phyloP scores from a whole-genome alignment of 2,797 vertebrate species.

The Eurystomus glaucurus region DNA sequence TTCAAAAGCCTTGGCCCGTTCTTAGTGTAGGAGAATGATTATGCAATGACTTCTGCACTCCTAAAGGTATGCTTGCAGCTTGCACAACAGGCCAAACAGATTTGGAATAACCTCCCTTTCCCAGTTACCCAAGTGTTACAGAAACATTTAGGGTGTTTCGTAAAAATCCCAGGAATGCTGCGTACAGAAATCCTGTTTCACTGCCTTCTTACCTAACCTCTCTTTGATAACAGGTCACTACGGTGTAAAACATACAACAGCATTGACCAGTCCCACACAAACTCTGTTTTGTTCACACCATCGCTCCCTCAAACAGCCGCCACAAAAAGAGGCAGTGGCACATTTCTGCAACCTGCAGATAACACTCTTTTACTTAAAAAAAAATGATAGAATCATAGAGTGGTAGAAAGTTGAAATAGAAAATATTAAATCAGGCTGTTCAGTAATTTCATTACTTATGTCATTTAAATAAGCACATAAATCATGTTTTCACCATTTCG shows the following conservation, averaged over 20 bases:
- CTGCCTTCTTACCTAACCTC: not conserved
- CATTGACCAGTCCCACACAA: not conserved
- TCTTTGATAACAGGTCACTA: not conserved
- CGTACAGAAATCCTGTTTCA: not conserved
- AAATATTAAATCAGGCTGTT: not conserved
- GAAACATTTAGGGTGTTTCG: not conserved
- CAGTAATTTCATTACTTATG: not conserved
- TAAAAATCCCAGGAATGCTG: conserved; percentile 29
- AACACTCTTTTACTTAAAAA: not conserved
- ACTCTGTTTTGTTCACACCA: not conserved
- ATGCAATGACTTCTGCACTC: not conserved
- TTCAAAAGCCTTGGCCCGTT: not conserved
- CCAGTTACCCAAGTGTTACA: not conserved
- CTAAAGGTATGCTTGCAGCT: not conserved
- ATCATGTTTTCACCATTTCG: not conserved
- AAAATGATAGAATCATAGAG: too few species aligned
- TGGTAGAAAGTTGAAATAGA: too few species aligned
- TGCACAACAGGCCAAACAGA: not conserved
- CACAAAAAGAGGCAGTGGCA: not conserved
- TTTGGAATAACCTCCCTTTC: not conserved
- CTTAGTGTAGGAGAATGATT: not conserved
- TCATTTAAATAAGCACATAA: not conserved
- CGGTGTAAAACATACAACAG: not conserved
- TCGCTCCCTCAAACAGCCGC: not conserved
- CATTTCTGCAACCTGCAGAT: not conserved